Conservation (phyloP, 2,113 vertebrate genomes). For the Callocephalon fimbriatum region DNA sequence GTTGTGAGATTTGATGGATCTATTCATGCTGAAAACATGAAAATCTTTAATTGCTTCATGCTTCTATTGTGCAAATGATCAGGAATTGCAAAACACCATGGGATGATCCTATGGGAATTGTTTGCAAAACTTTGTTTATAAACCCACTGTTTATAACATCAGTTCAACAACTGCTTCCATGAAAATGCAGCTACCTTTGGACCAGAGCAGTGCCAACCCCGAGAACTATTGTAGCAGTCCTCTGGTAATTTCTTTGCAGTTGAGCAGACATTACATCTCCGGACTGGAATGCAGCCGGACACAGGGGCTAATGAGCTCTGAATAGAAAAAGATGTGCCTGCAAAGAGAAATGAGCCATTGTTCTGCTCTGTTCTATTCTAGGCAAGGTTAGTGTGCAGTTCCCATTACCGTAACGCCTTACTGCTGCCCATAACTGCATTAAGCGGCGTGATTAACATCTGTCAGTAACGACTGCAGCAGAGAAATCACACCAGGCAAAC, state of each 20-base stretch:
- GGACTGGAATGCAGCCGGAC: not conserved
- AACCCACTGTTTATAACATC: not conserved
- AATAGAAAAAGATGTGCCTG: constrained; percentile 34
- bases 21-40: constrained; percentile 15
- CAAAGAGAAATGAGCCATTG: constrained; percentile 16
- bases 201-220: not conserved
- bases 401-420: not conserved
- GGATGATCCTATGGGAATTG: not conserved
- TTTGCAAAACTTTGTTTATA: not conserved
- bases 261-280: not conserved
- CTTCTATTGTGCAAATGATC: constrained; percentile 21
- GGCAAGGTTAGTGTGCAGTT: not conserved
- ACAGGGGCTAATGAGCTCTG: not conserved
- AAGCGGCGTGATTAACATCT: not conserved
- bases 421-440: not conserved
- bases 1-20: constrained; percentile 34
- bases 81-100: not conserved
- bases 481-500: not conserved
- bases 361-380: constrained; percentile 19
- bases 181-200: not conserved
- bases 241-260: not conserved
- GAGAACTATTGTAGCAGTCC: not conserved
- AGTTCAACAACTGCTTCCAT: not conserved
- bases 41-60: constrained; percentile 17
- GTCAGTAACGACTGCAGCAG: not conserved